Base-by-base conservation (phyloP, 2,797 vertebrate genomes). In the Macropodus opercularis region DNA sequence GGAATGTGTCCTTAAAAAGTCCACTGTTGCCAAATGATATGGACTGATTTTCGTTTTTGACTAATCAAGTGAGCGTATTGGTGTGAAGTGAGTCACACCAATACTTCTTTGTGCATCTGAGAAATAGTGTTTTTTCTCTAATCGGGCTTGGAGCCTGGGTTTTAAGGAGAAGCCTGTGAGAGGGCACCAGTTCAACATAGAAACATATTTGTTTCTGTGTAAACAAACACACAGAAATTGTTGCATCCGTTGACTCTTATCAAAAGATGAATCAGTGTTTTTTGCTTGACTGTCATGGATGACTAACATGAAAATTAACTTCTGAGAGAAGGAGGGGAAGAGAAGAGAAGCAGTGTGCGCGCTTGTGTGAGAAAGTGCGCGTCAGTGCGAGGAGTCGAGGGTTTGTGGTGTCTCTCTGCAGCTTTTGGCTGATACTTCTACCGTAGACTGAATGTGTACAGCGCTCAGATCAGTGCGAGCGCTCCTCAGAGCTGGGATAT, bases 181-280 rank as follows among this genome's bases (percentile, higher is more conserved):
- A 56, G 31, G 1, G 67, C 66, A 61, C 58, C 6, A n/a, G 1
- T 1, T 52, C 12, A n/a, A n/a, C 44, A n/a, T 48, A 49, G 17
- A 10, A 21, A 29, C 14, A 32, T 39, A 52, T 69, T 56, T 49
- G 50, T 68, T 76, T 53, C 39, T 22, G 18, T 32, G 5, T 14
- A 11, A 68, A 62, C 44, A 76, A 72, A 79, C 69, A 44, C 19
- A 8, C 13, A 29, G 18, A 69, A 13, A 46, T 12, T 56, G 8
- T 34, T 32, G 50, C 22, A 18, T 11, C 15, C 7, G 8, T 21
- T 18, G 27, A 21, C 6, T 21, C 6, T 71, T 73, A 79, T 77
- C 72, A 63, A 46, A 71, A 41, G 39, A 68, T 69, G 68, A 86
- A 85, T 89, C 83, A 79, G 65, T 78, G 81, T 79, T 70, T n/a